Evolutionary conservation across 2,888 invertebrate species (phyloP).

Genomic region (Diplolepis rosae): DNA sequence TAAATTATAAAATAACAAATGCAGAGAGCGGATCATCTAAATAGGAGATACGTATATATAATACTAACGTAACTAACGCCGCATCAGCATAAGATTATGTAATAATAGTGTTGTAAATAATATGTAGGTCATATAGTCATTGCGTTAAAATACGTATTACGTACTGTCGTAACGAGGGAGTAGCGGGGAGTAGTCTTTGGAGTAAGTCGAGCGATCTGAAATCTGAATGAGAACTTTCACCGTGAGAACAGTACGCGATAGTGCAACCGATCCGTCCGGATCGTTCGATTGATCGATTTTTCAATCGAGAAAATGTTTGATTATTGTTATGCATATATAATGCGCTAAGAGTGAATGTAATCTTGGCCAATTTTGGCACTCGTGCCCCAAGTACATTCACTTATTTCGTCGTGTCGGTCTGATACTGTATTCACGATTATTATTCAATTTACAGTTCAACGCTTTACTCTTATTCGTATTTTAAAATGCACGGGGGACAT

Average conservation of each 20-base stretch:
- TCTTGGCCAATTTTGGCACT: background rate
- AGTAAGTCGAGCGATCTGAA: slow-evolving; percentile 21
- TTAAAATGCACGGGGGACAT: no score
- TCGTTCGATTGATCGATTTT: background rate
- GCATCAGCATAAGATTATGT: slow-evolving; percentile 39
- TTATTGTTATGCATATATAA: slow-evolving; percentile 30
- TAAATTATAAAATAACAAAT: slow-evolving; percentile 35
- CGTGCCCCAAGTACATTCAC: background rate
- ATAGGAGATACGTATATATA: no score
- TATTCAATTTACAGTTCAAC: background rate
- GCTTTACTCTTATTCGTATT: background rate
- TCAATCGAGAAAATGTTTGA: background rate
- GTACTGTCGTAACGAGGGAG: slow-evolving; percentile 25
- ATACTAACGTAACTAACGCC: slow-evolving; percentile 45
- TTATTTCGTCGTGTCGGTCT: background rate
- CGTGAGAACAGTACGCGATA: slow-evolving; percentile 2
- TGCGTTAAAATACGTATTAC: slow-evolving; percentile 42
- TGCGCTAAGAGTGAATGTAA: background rate
- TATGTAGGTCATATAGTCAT: slow-evolving; percentile 47
- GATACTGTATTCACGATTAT: background rate
- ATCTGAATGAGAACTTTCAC: slow-evolving; percentile 31
- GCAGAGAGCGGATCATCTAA: background rate
- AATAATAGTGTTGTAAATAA: slow-evolving; percentile 51
- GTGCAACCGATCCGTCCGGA: slow-evolving; percentile 4
- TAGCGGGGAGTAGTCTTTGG: slow-evolving; percentile 28